Conservation (phyloP, 2,113 vertebrate species). For the Octodon degus region DNA sequence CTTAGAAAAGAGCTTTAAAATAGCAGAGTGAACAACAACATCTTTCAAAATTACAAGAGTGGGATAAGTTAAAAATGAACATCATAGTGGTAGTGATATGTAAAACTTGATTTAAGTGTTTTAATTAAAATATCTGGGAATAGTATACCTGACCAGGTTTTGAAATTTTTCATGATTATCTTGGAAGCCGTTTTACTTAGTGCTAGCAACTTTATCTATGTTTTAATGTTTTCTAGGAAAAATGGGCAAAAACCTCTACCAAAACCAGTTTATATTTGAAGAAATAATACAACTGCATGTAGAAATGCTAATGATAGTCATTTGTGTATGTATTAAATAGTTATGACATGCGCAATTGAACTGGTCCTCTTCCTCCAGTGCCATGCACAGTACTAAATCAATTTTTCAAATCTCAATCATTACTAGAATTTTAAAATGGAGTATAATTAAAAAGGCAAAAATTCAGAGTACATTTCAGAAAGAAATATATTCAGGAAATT, state of each 20-base stretch:
- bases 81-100: not conserved
- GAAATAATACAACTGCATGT: conserved; percentile 85
- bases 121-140: conserved; percentile 72
- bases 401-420: not conserved
- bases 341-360: not conserved
- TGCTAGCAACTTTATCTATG: conserved; percentile 87
- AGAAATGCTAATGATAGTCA: conserved; percentile 80
- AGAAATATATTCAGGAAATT: not conserved
- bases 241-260: conserved; percentile 86
- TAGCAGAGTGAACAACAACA: not conserved
- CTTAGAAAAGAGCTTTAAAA: conserved; percentile 33
- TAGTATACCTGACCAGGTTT: conserved; percentile 48
- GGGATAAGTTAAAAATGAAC: not conserved
- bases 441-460: not conserved
- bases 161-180: conserved; percentile 65
- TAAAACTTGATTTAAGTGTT: conserved; percentile 75
- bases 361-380: not conserved
- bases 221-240: conserved; percentile 79
- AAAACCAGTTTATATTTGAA: conserved; percentile 83
- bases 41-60: conserved; percentile 5
- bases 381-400: not conserved
- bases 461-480: conserved; percentile 4
- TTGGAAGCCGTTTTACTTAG: conserved; percentile 84
- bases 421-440: not conserved
- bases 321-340: not conserved